A percentile compares a stretch with the other conserved stretches of the same genome.
phyloP scores from a whole-genome alignment of 2,113 vertebrate species.

The Cyphomyrus plagiostoma region DNA sequence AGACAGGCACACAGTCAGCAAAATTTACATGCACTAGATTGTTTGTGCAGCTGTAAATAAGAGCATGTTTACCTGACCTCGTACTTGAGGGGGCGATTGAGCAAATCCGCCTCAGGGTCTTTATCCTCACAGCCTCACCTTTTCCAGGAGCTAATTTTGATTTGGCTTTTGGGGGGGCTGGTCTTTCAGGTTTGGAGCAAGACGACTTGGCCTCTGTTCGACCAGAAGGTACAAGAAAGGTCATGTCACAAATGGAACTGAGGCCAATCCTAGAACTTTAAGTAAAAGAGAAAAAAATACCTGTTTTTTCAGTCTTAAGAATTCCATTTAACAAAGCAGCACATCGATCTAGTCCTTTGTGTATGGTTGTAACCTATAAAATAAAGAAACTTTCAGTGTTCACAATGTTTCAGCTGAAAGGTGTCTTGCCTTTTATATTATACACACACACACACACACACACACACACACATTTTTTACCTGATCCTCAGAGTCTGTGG shows the following conservation, averaged over 20 bases:
- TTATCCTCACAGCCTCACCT: slow-evolving; percentile 55
- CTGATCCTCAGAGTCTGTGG: slow-evolving; percentile 76
- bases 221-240: slow-evolving; percentile 19
- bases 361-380: slow-evolving; percentile 60
- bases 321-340: slow-evolving; percentile 73
- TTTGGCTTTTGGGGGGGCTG: slow-evolving; percentile 37
- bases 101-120: slow-evolving; percentile 47
- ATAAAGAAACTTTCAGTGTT: neutral
- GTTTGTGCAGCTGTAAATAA: neutral
- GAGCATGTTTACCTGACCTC: slow-evolving; percentile 35
- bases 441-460: neutral
- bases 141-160: slow-evolving; percentile 44
- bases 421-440: neutral
- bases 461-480: slow-evolving; percentile 47
- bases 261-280: slow-evolving; percentile 20
- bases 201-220: slow-evolving; percentile 43
- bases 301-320: slow-evolving; percentile 67
- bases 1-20: neutral
- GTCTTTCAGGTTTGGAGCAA: slow-evolving; percentile 40
- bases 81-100: neutral
- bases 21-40: neutral
- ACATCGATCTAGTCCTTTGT: slow-evolving; percentile 74
- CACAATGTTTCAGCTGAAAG: neutral
- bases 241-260: slow-evolving; percentile 23
- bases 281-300: slow-evolving; percentile 47